A percentile compares a stretch with the other conserved stretches of the same genome.
These are phyloP conservation scores for Diploptera punctata DNA, from an alignment of 2,888 invertebrate species.

Conservation along the genomic window DNA sequence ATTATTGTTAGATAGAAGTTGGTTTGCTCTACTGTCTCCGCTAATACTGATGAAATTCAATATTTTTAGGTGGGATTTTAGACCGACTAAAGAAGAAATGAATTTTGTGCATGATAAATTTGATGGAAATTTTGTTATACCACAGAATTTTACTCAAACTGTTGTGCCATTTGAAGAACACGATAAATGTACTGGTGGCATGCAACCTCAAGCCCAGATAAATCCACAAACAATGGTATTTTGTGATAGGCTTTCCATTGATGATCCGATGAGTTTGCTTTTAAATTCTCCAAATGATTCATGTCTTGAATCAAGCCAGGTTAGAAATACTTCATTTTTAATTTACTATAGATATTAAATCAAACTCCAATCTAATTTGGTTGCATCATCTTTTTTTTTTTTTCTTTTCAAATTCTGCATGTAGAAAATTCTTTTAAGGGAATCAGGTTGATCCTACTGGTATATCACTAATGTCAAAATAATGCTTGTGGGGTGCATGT, in stretches of 20 bases:
- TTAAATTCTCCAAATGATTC: constrained; percentile 43
- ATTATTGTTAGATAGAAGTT: too few species aligned
- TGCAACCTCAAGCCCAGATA: constrained; percentile 64
- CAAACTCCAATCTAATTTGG: too few species aligned
- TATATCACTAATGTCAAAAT: too few species aligned
- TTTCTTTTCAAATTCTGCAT: too few species aligned
- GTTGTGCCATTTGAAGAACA: constrained; percentile 67
- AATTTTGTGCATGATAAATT: constrained; percentile 68
- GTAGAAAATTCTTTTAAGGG: too few species aligned
- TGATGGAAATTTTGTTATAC: constrained; percentile 70
- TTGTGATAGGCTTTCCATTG: constrained; percentile 66
- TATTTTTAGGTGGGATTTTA: constrained; percentile 70
- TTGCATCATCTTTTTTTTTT: too few species aligned
- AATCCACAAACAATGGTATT: constrained; percentile 60
- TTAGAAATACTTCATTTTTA: neutral
- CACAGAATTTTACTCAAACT: constrained; percentile 79
- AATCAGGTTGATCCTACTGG: too few species aligned
- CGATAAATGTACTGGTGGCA: constrained; percentile 58
- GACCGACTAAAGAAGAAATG: constrained; percentile 78
- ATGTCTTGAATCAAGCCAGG: constrained; percentile 11
- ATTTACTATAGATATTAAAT: too few species aligned
- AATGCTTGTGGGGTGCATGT: too few species aligned
- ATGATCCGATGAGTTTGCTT: constrained; percentile 78
- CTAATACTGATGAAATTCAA: too few species aligned
- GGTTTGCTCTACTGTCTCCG: too few species aligned